These are phyloP conservation scores for Psilanteris sp. DNA, from an alignment of 1,140 invertebrate species.

Conservation along the genomic window DNA sequence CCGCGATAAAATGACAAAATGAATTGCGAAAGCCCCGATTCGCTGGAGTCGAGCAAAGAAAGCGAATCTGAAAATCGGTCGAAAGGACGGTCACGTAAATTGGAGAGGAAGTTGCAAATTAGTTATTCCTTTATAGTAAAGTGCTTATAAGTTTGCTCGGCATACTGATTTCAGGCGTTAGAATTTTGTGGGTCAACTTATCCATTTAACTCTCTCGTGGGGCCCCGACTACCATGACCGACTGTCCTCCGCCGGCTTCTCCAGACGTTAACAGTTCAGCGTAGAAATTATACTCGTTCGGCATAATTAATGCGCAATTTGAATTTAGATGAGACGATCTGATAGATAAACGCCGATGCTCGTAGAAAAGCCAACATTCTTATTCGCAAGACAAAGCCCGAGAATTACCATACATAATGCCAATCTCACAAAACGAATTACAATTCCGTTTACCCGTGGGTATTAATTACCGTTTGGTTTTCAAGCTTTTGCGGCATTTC, in stretches of 20 bases:
- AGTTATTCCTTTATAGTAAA: constrained; percentile 24
- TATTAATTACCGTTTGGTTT: constrained; percentile 10
- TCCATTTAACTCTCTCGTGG: constrained; percentile 43
- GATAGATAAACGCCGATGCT: constrained; percentile 22
- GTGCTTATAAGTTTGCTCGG: constrained; percentile 18
- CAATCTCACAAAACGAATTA: constrained; percentile 23
- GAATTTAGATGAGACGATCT: constrained; percentile 41
- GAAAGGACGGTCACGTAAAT: constrained; percentile 26
- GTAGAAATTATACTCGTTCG: constrained; percentile 35
- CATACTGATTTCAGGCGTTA: constrained; percentile 45
- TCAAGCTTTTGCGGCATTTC: too few relatives aligned
- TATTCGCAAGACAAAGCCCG: constrained; percentile 29
- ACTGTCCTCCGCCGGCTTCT: constrained; percentile 27
- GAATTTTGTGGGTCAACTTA: constrained; percentile 49
- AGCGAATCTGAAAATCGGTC: constrained; percentile 13
- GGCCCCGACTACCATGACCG: constrained; percentile 13
- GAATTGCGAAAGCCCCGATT: too few relatives aligned
- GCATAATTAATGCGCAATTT: constrained; percentile 50
- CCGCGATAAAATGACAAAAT: too few relatives aligned
- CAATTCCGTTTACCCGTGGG: constrained; percentile 10
- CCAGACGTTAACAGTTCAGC: constrained; percentile 14
- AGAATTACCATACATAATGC: constrained; percentile 30
- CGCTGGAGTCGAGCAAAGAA: neutral
- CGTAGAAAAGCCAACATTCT: constrained; percentile 30
- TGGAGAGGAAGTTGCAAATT: constrained; percentile 32